These are phyloP conservation scores for Gobiocypris rarus DNA, from an alignment of 2,113 vertebrate genomes.

Conservation along the genomic window DNA sequence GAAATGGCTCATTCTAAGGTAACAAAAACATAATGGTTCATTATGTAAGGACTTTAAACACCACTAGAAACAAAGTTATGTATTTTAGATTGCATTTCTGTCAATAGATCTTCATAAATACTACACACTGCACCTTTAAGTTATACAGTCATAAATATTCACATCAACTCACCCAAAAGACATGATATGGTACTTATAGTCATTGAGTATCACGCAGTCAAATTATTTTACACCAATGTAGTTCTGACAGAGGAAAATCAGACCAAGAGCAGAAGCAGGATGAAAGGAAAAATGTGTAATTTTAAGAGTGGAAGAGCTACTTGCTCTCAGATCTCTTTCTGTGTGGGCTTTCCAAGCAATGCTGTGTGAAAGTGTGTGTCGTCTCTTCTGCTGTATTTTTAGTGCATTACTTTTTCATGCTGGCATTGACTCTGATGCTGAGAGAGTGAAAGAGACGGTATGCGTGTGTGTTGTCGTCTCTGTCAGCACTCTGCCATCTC, in stretches of 20 bases:
- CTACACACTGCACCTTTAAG: neutral
- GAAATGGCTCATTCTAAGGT: no score
- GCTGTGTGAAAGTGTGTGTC: slow-evolving; percentile 16
- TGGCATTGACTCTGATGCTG: slow-evolving; percentile 34
- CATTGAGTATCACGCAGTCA: neutral
- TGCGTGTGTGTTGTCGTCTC: slow-evolving; percentile 32
- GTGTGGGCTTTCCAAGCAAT: slow-evolving; percentile 24
- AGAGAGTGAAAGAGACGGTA: slow-evolving; percentile 5
- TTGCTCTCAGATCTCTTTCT: neutral
- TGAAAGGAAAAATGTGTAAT: slow-evolving; percentile 12
- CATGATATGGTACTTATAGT: neutral
- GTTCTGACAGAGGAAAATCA: neutral
- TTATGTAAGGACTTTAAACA: no score
- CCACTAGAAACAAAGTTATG: no score
- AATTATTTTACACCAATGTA: neutral
- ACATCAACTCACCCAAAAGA: neutral
- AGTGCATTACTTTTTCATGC: slow-evolving; percentile 40
- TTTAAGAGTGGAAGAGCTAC: neutral
- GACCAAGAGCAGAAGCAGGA: neutral
- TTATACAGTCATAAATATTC: neutral
- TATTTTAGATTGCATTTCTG: no score
- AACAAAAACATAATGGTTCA: no score
- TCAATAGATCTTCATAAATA: no score
- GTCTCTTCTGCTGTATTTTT: slow-evolving; percentile 33
- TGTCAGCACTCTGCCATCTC: slow-evolving; percentile 33